These are phyloP conservation scores for Meloidogyne exigua DNA, from an alignment of 1,140 invertebrate genomes.

Conservation along the genomic window DNA sequence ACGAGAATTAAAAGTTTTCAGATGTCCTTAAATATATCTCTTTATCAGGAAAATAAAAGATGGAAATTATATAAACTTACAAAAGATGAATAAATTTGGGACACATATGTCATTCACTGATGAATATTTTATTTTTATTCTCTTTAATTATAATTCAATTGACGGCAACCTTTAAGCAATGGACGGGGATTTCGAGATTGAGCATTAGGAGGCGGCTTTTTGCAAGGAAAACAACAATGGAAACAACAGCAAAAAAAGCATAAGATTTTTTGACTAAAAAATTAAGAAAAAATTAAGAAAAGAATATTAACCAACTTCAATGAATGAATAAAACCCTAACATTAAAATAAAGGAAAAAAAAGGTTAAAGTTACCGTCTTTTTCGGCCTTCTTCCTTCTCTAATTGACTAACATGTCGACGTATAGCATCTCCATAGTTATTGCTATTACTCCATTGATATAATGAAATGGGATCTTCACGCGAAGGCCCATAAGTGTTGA, in stretches of 20 bases:
- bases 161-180: neutral
- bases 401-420: neutral
- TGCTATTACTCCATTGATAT: conserved; percentile 10
- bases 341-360: too few species aligned
- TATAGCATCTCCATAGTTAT: neutral
- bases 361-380: neutral
- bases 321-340: too few species aligned
- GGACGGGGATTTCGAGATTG: neutral
- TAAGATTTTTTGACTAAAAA: neutral
- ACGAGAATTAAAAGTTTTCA: too few species aligned
- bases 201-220: neutral
- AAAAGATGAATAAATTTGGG: neutral
- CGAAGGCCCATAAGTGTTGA: conserved; percentile 13
- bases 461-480: neutral
- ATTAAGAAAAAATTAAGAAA: neutral
- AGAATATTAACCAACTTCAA: neutral
- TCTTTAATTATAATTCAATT: neutral
- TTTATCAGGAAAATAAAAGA: neutral
- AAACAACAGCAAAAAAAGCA: neutral
- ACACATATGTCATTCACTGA: neutral
- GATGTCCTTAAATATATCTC: too few species aligned
- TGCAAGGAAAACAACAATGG: neutral
- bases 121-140: neutral
- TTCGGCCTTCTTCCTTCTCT: neutral
- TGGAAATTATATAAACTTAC: neutral